A percentile compares a stretch with the other conserved stretches of the same genome.
Evolutionary conservation across 1,140 invertebrate species (phyloP).

Genomic region (Dendrolimus kikuchii): DNA sequence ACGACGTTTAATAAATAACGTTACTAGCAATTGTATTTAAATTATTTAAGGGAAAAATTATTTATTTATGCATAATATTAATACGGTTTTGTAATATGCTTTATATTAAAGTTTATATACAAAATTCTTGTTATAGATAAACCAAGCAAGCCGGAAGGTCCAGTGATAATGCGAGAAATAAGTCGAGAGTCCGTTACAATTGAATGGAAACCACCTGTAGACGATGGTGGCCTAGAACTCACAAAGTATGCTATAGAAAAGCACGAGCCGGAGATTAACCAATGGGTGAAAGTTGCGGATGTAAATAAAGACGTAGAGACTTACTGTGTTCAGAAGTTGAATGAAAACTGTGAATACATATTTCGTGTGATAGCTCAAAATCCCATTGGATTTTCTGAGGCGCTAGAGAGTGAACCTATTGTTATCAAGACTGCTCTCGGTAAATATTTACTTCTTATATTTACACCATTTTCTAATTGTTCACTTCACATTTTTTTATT

Average conservation of each 20-base stretch:
- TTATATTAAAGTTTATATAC: not conserved
- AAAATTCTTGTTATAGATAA: conserved; percentile 75
- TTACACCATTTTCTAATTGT: too few species aligned
- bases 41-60: too few species aligned
- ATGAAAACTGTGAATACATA: conserved; percentile 85
- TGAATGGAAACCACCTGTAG: conserved; percentile 86
- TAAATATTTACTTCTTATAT: conserved; percentile 16
- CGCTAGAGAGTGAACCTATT: conserved; percentile 80
- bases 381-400: conserved; percentile 83
- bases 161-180: conserved; percentile 82
- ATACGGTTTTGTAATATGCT: too few species aligned
- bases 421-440: conserved; percentile 72
- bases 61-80: too few species aligned
- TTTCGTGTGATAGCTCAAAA: conserved; percentile 90
- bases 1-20: too few species aligned
- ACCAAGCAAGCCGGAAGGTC: conserved; percentile 86
- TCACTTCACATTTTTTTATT: too few species aligned
- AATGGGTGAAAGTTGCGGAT: conserved; percentile 85
- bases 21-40: too few species aligned
- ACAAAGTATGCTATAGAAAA: conserved; percentile 88
- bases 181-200: conserved; percentile 81
- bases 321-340: conserved; percentile 83
- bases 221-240: conserved; percentile 86
- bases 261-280: conserved; percentile 77
- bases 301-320: conserved; percentile 80